These are phyloP conservation scores for Ranitomeya variabilis DNA, from an alignment of 2,113 vertebrate species.

Conservation along the genomic window DNA sequence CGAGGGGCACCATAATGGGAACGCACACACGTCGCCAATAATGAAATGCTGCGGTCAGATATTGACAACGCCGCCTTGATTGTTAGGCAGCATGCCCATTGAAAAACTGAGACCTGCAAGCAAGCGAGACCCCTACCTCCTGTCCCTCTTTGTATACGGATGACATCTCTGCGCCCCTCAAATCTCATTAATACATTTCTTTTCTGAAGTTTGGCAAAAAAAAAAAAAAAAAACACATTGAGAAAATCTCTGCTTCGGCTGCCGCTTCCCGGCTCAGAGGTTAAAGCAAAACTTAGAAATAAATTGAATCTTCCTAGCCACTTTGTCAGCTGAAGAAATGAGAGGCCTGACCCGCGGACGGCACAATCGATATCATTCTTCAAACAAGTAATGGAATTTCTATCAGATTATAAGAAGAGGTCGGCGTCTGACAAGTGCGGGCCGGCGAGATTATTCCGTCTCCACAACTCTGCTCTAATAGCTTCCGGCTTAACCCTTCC, in stretches of 20 bases:
- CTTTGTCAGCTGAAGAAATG: constrained; percentile 34
- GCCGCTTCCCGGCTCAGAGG: constrained; percentile 14
- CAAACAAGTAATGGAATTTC: constrained; percentile 48
- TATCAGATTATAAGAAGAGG: constrained; percentile 46
- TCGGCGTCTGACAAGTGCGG: constrained; percentile 24
- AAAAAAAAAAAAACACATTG: not conserved
- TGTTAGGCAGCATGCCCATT: not conserved
- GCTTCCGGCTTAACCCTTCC: constrained; percentile 5
- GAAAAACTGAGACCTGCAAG: not conserved
- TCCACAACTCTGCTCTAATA: not conserved
- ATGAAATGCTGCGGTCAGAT: too few species aligned
- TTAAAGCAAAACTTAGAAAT: constrained; percentile 42
- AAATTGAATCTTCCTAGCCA: constrained; percentile 47
- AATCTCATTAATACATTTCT: constrained; percentile 2
- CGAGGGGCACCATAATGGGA: too few species aligned
- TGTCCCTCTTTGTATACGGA: not conserved
- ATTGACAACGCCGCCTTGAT: too few species aligned
- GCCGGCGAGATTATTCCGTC: not conserved
- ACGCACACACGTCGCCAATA: too few species aligned
- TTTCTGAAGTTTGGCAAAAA: not conserved
- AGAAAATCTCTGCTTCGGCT: not conserved
- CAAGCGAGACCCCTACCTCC: not conserved
- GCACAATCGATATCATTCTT: constrained; percentile 32
- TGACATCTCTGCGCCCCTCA: not conserved
- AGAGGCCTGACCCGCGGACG: constrained; percentile 26